A percentile compares a stretch with the other conserved stretches of the same genome.
Conservation (phyloP, 2,113 vertebrate genomes). For the Aspidoscelis tigris region DNA sequence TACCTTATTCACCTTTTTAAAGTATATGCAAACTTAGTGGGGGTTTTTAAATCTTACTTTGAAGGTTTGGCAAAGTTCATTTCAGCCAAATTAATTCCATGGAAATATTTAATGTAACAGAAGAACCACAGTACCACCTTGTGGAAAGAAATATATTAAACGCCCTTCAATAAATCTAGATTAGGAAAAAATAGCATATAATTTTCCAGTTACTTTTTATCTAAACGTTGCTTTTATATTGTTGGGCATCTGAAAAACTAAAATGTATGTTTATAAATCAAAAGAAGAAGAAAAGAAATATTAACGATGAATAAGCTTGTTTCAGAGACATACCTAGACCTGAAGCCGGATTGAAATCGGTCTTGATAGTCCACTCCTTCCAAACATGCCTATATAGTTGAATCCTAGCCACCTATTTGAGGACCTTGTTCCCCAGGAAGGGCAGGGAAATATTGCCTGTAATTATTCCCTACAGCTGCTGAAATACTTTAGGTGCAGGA, state of each 20-base stretch:
- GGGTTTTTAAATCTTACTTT: slow-evolving; percentile 63
- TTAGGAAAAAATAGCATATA: neutral
- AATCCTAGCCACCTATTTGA: too few species aligned
- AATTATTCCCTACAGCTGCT: too few species aligned
- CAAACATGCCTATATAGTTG: too few species aligned
- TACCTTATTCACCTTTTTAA: slow-evolving; percentile 31
- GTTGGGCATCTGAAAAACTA: neutral
- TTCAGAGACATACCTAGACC: too few species aligned
- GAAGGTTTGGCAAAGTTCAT: slow-evolving; percentile 58
- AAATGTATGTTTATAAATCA: neutral
- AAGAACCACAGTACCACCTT: slow-evolving; percentile 82
- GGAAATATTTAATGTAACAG: slow-evolving; percentile 37
- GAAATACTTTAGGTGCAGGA: too few species aligned
- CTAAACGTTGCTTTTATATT: neutral
- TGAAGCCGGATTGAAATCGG: too few species aligned
- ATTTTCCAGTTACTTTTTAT: neutral
- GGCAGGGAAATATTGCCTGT: too few species aligned
- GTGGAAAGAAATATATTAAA: slow-evolving; percentile 58
- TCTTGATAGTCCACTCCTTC: too few species aligned
- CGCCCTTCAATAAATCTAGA: neutral
- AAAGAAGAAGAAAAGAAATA: neutral
- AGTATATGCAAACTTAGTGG: slow-evolving; percentile 61
- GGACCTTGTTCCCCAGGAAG: too few species aligned
- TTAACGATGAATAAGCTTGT: neutral
- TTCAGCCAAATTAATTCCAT: slow-evolving; percentile 55